Evolutionary conservation across 1,140 invertebrate genomes (phyloP).

Genomic region (Coenobita brevimanus): DNA sequence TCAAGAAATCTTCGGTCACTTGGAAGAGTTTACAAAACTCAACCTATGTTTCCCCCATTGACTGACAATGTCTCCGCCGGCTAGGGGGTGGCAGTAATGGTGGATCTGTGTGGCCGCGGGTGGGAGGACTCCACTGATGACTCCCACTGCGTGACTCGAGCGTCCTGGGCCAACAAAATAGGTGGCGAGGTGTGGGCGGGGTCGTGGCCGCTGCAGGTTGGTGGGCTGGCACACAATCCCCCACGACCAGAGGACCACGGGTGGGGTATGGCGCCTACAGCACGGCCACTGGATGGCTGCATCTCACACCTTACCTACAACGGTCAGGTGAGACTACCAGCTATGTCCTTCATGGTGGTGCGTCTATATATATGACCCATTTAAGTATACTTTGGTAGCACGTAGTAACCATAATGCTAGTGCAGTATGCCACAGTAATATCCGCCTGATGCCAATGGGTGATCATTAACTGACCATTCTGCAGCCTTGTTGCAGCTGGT

Average conservation of each 20-base stretch:
- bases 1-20: too few species aligned
- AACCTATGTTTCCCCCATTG: too few species aligned
- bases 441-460: background rate
- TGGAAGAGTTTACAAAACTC: too few species aligned
- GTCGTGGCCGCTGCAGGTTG: constrained; percentile 23
- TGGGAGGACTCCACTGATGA: constrained; percentile 12
- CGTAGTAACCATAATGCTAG: background rate
- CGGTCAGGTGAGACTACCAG: constrained; percentile 18
- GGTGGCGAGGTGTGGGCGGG: background rate
- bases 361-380: background rate
- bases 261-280: constrained; percentile 16
- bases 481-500: background rate
- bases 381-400: background rate
- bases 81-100: constrained; percentile 30
- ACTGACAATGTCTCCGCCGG: too few species aligned
- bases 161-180: background rate
- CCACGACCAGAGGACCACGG: constrained; percentile 23
- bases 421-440: background rate
- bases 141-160: constrained; percentile 27
- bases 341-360: background rate
- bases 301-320: constrained; percentile 30
- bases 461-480: background rate
- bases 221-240: constrained; percentile 31
- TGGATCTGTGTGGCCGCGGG: constrained; percentile 39
- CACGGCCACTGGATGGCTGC: constrained; percentile 15